Base-by-base conservation (phyloP, 2,888 invertebrate genomes). In the Koerneria pararmatus region DNA sequence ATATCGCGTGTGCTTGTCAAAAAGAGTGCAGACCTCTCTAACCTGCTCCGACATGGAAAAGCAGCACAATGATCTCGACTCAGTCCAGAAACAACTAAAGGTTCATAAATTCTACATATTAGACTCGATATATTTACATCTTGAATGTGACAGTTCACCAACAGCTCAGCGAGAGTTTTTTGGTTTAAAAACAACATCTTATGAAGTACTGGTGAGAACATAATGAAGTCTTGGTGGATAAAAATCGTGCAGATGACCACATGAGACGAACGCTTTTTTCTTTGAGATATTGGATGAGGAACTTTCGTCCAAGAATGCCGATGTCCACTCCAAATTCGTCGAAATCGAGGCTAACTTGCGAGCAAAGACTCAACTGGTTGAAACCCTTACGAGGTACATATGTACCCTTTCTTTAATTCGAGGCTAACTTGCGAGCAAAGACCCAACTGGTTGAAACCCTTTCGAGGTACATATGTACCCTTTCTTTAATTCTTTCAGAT, bases 281-380 rank as follows among this genome's bases (percentile, higher is more conserved):
- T 66, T 73, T 34, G 57, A 77, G 75, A 74, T 75, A 24, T 66
- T 82, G 29, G 69, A 80, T 68, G 71, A 69, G 46, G 80, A 82
- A 53, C 80, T 77, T 69, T 69, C 77, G 6, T 71, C 73, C 0
- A 75, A 79, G 49, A 73, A 75, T 27, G 68, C 74, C 2, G 71
- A 74, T 11, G 31, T 81, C 64, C 71, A 74, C 27, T 77, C 71
- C 32, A 69, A 75, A 31, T 79, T 83, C 66, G 74, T 68, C 15
- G 82, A 82, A 67, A 75, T 83, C 19, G 77, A 82, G 54, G 68
- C 78, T 53, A 80, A 76, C 69, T 69, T 83, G 6, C 46, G 71
- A 3, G 69, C 79, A 1, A 83, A 83, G 65, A 76, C 79, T 2
- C 71, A 77, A 29, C 69, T 83, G 4, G 78, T 79, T 1, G 80